Conservation (phyloP, 2,888 invertebrate species). For the Eumacrocentrus americanus region DNA sequence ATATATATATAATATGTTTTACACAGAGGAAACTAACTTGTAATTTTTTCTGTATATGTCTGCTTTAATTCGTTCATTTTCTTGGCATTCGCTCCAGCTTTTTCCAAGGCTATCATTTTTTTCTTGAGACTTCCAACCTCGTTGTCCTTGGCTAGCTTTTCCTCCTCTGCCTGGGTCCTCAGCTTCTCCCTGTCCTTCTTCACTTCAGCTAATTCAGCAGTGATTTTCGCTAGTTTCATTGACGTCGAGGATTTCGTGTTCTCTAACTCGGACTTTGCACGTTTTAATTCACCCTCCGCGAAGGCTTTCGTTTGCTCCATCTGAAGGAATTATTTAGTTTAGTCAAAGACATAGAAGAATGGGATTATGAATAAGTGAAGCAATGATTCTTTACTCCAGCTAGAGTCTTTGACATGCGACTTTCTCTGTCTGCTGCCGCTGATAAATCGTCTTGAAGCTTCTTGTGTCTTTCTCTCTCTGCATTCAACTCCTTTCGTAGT, state of each 20-base stretch:
- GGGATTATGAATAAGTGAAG: constrained; percentile 12
- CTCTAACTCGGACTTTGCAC: constrained; percentile 67
- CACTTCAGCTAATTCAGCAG: constrained; percentile 64
- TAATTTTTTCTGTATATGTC: constrained; percentile 71
- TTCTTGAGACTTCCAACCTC: constrained; percentile 78
- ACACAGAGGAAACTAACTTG: constrained; percentile 66
- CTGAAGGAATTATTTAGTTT: too few species aligned
- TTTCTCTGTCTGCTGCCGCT: constrained; percentile 50
- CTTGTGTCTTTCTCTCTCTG: constrained; percentile 69
- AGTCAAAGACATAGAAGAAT: constrained; percentile 19
- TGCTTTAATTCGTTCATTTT: constrained; percentile 72
- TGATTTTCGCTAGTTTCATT: constrained; percentile 63
- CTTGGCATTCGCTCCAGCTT: constrained; percentile 69
- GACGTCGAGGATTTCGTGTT: constrained; percentile 59
- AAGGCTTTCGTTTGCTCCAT: constrained; percentile 65
- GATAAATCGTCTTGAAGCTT: constrained; percentile 66
- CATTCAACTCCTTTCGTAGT: constrained; percentile 63
- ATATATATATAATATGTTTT: neutral
- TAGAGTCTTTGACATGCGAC: constrained; percentile 51
- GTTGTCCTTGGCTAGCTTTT: constrained; percentile 77
- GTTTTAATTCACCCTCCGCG: constrained; percentile 68
- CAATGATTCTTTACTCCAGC: constrained; percentile 43
- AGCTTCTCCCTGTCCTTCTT: constrained; percentile 70
- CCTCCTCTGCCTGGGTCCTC: constrained; percentile 73
- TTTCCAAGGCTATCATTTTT: constrained; percentile 73